phyloP scores from a whole-genome alignment of 2,888 invertebrate genomes.

The Eupeodes luniger region DNA sequence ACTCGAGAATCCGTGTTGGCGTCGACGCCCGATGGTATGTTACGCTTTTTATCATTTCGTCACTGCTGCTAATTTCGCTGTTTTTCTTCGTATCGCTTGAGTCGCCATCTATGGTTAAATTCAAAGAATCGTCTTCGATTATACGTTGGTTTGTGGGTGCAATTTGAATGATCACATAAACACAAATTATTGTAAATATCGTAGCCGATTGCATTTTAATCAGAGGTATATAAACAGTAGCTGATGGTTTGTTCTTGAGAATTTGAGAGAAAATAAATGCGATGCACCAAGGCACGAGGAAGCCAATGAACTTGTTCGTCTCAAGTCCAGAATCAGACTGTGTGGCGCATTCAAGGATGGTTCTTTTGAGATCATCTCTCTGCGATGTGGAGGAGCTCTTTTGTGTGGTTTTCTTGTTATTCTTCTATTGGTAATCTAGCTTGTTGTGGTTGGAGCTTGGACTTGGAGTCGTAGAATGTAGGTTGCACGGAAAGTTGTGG shows the following conservation, averaged over 20 bases:
- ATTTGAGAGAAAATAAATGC: neutral
- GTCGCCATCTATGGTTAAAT: constrained; percentile 67
- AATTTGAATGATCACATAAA: constrained; percentile 57
- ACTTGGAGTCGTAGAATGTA: constrained; percentile 13
- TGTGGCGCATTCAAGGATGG: constrained; percentile 44
- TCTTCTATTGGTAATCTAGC: constrained; percentile 22
- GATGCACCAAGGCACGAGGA: neutral
- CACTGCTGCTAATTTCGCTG: neutral
- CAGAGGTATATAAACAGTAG: neutral
- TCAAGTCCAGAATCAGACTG: constrained; percentile 61
- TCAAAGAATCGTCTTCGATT: constrained; percentile 23
- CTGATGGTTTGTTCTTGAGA: neutral
- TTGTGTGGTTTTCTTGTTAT: constrained; percentile 42
- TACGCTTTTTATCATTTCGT: constrained; percentile 78
- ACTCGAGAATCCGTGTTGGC: constrained; percentile 83
- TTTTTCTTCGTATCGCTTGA: constrained; percentile 32
- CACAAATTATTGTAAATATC: constrained; percentile 49
- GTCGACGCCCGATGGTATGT: constrained; percentile 82
- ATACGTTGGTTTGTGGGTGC: constrained; percentile 63
- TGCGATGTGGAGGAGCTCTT: neutral
- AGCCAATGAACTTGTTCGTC: constrained; percentile 56
- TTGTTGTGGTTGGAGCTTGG: constrained; percentile 2
- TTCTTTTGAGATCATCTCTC: constrained; percentile 46
- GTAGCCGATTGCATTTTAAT: constrained; percentile 58
- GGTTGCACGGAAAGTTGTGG: constrained; percentile 68